Conservation (phyloP, 2,113 vertebrate genomes). For the Podiceps cristatus region DNA sequence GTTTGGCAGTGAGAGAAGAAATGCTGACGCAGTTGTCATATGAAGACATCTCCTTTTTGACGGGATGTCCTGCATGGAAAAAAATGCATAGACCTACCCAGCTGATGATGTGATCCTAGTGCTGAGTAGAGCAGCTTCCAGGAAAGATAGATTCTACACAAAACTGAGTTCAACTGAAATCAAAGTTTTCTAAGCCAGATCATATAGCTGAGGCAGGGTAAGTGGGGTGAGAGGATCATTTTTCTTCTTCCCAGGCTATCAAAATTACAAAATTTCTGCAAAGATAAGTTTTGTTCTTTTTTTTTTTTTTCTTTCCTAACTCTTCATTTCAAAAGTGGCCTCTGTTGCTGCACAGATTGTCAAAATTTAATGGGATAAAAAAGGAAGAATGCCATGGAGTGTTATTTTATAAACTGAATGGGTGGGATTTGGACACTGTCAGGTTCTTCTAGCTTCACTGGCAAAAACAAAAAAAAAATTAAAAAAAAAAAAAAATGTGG, state of each 20-base stretch:
- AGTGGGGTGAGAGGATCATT: background rate
- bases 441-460: background rate
- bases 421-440: background rate
- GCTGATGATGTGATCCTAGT: background rate
- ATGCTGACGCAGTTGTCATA: rapidly evolving
- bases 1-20: background rate
- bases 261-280: background rate
- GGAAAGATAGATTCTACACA: background rate
- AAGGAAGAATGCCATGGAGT: rapidly evolving
- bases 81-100: background rate
- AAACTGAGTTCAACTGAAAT: background rate
- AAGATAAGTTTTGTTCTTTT: background rate
- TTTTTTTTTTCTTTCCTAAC: background rate
- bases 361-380: background rate
- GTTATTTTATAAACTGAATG: background rate
- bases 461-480: background rate
- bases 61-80: background rate
- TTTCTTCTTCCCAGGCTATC: background rate
- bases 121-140: background rate
- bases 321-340: background rate
- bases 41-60: rapidly evolving
- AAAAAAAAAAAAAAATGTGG: rapidly evolving
- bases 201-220: too few relatives aligned
- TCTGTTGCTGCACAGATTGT: background rate
- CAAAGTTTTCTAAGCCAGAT: background rate